Conservation (phyloP, 2,888 invertebrate species). For the Schizaphis graminum region DNA sequence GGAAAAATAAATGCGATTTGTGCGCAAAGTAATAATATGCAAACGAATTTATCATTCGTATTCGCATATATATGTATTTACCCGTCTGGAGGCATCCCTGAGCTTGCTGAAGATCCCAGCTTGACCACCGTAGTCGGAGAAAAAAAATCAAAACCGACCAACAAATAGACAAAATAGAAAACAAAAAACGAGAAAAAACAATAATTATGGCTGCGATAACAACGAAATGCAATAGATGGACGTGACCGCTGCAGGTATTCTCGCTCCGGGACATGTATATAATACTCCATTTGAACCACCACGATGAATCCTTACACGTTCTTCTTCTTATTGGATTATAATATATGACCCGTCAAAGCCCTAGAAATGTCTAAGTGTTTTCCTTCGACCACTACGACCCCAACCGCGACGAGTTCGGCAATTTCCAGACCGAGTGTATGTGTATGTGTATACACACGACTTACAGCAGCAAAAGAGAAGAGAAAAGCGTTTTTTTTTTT, state of each 20-base stretch:
- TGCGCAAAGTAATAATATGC: neutral
- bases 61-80: conserved; percentile 19
- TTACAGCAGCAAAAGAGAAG: neutral
- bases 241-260: conserved; percentile 23
- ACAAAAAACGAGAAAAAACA: neutral
- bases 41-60: neutral
- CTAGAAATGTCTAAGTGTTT: conserved; percentile 20
- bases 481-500: neutral
- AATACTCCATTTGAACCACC: neutral
- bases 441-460: neutral
- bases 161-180: neutral
- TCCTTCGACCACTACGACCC: neutral
- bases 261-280: neutral
- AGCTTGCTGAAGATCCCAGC: conserved; percentile 59
- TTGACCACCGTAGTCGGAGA: conserved; percentile 11
- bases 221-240: neutral
- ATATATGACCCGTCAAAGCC: conserved; percentile 35
- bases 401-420: neutral
- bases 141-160: neutral
- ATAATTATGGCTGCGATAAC: neutral
- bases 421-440: neutral
- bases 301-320: conserved; percentile 41
- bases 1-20: neutral
- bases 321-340: conserved; percentile 59
- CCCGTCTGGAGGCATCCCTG: conserved; percentile 58